Evolutionary conservation across 2,888 invertebrate species (phyloP).

Genomic region (Linyphia triangularis): DNA sequence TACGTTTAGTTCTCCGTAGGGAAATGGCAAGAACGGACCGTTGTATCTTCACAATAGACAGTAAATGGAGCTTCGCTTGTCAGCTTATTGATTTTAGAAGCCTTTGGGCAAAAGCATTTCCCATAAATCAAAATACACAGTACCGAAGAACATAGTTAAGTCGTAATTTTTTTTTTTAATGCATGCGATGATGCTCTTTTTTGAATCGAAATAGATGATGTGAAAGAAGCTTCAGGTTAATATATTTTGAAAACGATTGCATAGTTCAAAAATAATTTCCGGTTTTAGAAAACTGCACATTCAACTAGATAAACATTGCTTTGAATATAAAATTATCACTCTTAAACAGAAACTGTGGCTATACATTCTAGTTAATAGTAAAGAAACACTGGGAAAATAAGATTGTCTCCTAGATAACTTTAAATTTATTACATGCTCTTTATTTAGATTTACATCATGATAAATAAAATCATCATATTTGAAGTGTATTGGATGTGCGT

Average conservation of each 20-base stretch:
- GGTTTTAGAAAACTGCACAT: background rate
- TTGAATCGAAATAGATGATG: background rate
- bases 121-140: background rate
- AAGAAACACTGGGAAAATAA: too few relatives aligned
- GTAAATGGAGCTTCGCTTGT: background rate
- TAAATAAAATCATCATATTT: too few relatives aligned
- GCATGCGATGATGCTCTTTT: background rate
- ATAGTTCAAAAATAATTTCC: constrained; percentile 46
- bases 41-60: background rate
- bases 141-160: background rate
- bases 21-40: too few relatives aligned
- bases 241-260: background rate
- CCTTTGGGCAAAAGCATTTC: background rate
- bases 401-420: too few relatives aligned
- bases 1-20: background rate
- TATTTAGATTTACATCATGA: too few relatives aligned
- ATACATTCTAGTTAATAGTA: too few relatives aligned
- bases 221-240: background rate
- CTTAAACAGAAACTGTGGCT: too few relatives aligned
- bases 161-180: background rate
- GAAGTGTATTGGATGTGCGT: too few relatives aligned
- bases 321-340: too few relatives aligned
- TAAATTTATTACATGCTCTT: too few relatives aligned
- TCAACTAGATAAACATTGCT: too few relatives aligned
- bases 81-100: constrained; percentile 17